Evolutionary conservation across 2,888 invertebrate species (phyloP).

Genomic region (Latheticus oryzae): DNA sequence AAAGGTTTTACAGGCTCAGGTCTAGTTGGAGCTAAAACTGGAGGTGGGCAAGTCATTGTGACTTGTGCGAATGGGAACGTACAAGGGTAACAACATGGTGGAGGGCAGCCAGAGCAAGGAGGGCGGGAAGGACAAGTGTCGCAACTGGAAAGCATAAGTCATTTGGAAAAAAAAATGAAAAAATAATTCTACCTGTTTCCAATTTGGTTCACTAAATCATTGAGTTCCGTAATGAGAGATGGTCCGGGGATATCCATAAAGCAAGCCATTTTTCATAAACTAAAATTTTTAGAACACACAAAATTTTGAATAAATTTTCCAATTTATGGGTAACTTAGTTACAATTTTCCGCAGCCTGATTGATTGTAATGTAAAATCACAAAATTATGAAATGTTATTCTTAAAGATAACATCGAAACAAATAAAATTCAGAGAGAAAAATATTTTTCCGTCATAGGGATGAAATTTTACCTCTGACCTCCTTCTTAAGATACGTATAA

Average conservation of each 20-base stretch:
- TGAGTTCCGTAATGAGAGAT: conserved; percentile 40
- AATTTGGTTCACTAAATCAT: conserved; percentile 42
- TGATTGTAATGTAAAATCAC: no score
- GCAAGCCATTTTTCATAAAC: conserved; percentile 15
- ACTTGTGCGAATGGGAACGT: conserved; percentile 51
- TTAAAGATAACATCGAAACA: no score
- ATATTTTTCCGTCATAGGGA: no score
- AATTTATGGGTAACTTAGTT: not conserved
- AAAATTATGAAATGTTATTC: no score
- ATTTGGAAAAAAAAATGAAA: not conserved
- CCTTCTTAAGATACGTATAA: no score
- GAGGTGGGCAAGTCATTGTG: conserved; percentile 57
- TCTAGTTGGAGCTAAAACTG: conserved; percentile 54
- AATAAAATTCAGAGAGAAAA: no score
- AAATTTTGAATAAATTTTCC: conserved; percentile 11
- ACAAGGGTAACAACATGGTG: conserved; percentile 21
- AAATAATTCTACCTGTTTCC: conserved; percentile 43
- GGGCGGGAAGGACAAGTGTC: not conserved
- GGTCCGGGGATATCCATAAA: not conserved
- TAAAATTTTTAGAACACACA: conserved; percentile 15
- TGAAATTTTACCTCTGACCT: no score
- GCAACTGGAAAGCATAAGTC: conserved; percentile 1
- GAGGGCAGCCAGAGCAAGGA: conserved; percentile 5
- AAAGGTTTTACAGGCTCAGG: conserved; percentile 59
- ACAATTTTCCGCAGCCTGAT: no score